Base-by-base conservation (phyloP, 2,113 vertebrate species). In the Thalassoma bifasciatum region DNA sequence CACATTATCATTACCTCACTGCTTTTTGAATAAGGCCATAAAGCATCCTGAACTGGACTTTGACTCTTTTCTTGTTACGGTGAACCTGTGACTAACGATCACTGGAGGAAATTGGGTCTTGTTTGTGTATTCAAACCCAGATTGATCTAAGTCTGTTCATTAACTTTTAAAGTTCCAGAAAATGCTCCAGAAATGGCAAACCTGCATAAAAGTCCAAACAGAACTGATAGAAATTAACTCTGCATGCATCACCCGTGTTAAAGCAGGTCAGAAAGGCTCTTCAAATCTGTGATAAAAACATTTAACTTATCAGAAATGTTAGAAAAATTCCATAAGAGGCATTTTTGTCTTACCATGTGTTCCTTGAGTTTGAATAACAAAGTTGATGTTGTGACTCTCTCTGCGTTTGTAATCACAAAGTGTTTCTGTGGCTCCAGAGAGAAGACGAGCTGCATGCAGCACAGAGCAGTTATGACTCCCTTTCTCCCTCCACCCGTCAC, bases 31-130 rank as follows among this genome's bases (percentile, higher is more conserved):
- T 71, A 52, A 74, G 22, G 59, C 64, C 71, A 81, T 91, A 91
- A 89, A 89, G 30, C 46, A 37, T 51, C 22, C 3, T 4, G 36
- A 47, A 21, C 7, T 63, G 83, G 83, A 92, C 86, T 84, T 90
- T 89, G 89, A 82, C 79, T 81, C 14, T 24, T 1, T 51, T 7
- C 23, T 3, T 6, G 14, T 0, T 54, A 9, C 66, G 68, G 36
- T 42, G 13, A 75, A 66, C 36, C 12, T 50, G 24, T 52, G 34
- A 53, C 38, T 51, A 21, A 13, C 3, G 0, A 16, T 19, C 54
- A 73, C 34, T 4, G 1, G 42, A 14, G 1, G 16, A 14, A 17
- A 7, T 19, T 46, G 44, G 16, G 44, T 42, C 12, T 42, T 19
- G 14, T 14, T 46, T 42, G 12, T 11, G 10, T 13, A 14, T 42